A percentile compares a stretch with the other conserved stretches of the same genome.
Conservation (phyloP, 1,140 invertebrate species). For the Pteromalus puparum region DNA sequence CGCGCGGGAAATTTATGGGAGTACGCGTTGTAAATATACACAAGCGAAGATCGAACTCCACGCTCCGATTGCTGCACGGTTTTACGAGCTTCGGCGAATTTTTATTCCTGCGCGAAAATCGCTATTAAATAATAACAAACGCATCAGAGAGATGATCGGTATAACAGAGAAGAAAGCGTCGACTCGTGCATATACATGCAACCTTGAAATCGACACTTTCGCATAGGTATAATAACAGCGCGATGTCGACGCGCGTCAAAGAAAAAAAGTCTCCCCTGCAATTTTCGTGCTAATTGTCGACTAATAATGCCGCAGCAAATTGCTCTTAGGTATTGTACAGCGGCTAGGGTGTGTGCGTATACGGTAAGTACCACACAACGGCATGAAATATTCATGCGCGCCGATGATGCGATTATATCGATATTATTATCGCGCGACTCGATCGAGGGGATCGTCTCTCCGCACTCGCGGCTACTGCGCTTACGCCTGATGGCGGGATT, state of each 20-base stretch:
- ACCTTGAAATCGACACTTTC: neutral
- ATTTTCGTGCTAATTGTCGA: conserved; percentile 39
- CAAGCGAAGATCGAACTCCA: neutral
- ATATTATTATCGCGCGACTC: conserved; percentile 19
- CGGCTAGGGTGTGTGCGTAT: neutral
- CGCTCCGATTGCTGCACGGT: neutral
- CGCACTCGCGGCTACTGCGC: neutral
- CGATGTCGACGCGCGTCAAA: neutral
- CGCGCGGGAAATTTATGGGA: neutral
- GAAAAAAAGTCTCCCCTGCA: neutral
- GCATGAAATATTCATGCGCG: conserved; percentile 58
- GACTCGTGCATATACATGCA: neutral
- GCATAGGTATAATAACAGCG: neutral
- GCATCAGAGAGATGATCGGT: no score
- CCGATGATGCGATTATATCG: conserved; percentile 26
- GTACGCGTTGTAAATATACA: neutral
- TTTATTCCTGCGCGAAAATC: no score
- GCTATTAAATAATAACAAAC: no score
- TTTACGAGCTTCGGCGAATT: no score
- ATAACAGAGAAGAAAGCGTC: no score
- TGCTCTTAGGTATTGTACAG: neutral
- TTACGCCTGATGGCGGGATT: conserved; percentile 12
- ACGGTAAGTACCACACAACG: conserved; percentile 26
- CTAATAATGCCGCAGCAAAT: conserved; percentile 45
- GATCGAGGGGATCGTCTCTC: neutral